These are phyloP conservation scores for Drosophila emarginata DNA, from an alignment of 2,888 invertebrate species.

Conservation along the genomic window DNA sequence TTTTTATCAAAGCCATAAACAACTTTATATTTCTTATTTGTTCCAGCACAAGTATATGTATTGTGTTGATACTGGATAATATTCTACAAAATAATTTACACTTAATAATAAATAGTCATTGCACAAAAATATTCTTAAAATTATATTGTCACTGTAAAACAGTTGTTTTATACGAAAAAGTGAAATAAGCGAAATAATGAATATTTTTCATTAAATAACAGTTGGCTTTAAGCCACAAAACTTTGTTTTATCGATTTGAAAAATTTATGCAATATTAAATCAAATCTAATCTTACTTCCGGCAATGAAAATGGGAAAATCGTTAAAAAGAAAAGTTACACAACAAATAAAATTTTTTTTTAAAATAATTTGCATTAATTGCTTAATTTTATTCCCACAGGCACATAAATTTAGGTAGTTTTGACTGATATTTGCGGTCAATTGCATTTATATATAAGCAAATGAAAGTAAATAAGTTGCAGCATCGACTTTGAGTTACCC, in stretches of 20 bases:
- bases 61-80: too few relatives aligned
- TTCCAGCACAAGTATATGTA: too few relatives aligned
- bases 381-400: conserved; percentile 5
- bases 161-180: not conserved
- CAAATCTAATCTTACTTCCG: not conserved
- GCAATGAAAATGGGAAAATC: not conserved
- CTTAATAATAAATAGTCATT: too few relatives aligned
- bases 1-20: too few relatives aligned
- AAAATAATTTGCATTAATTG: conserved; percentile 7
- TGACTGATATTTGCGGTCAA: conserved; percentile 45
- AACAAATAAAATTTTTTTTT: conserved; percentile 9
- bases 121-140: not conserved
- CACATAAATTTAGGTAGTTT: not conserved
- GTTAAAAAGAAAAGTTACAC: not conserved
- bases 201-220: not conserved
- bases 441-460: conserved; percentile 30
- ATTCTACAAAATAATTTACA: too few relatives aligned
- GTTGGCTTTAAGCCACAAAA: too few relatives aligned
- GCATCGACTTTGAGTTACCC: not conserved
- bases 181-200: too few relatives aligned
- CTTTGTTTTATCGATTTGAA: too few relatives aligned
- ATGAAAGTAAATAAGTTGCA: not conserved
- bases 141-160: not conserved
- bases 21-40: too few relatives aligned
- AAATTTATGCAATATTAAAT: not conserved